Evolutionary conservation across 2,888 invertebrate genomes (phyloP).

Genomic region (Phalera bucephala): DNA sequence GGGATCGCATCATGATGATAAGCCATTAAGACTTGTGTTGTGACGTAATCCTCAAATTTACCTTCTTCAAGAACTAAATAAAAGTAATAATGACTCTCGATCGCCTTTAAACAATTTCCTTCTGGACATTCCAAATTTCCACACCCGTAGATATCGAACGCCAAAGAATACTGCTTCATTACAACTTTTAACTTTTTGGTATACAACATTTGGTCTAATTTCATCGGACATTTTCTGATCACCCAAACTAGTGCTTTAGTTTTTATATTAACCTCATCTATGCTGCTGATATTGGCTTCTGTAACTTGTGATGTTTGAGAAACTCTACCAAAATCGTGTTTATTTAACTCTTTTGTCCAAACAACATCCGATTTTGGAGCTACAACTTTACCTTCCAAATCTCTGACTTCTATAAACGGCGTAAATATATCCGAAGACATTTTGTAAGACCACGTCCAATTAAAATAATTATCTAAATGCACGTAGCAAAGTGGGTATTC

Average conservation of each 20-base stretch:
- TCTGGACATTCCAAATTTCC: slow-evolving; percentile 39
- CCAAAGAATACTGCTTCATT: slow-evolving; percentile 48
- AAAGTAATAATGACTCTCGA: slow-evolving; percentile 60
- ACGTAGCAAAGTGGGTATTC: slow-evolving; percentile 51
- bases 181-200: slow-evolving; percentile 56
- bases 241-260: slow-evolving; percentile 41
- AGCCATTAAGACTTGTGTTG: slow-evolving; percentile 58
- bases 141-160: slow-evolving; percentile 77
- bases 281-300: slow-evolving; percentile 14
- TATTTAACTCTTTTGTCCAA: slow-evolving; percentile 31
- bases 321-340: no score
- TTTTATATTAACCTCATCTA: slow-evolving; percentile 19
- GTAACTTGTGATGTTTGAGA: no score
- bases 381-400: slow-evolving; percentile 41
- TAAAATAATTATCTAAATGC: slow-evolving; percentile 57
- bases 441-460: slow-evolving; percentile 76
- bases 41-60: slow-evolving; percentile 58
- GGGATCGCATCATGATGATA: slow-evolving; percentile 84
- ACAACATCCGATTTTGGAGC: slow-evolving; percentile 45
- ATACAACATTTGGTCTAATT: slow-evolving; percentile 23
- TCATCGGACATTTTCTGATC: slow-evolving; percentile 38
- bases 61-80: slow-evolving; percentile 56
- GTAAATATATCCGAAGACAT: slow-evolving; percentile 60
- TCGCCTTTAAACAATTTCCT: slow-evolving; percentile 37
- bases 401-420: slow-evolving; percentile 61